A percentile compares a stretch with the other conserved stretches of the same genome.
Evolutionary conservation across 2,113 vertebrate species (phyloP).

Genomic region (Dicrurus megarhynchus): DNA sequence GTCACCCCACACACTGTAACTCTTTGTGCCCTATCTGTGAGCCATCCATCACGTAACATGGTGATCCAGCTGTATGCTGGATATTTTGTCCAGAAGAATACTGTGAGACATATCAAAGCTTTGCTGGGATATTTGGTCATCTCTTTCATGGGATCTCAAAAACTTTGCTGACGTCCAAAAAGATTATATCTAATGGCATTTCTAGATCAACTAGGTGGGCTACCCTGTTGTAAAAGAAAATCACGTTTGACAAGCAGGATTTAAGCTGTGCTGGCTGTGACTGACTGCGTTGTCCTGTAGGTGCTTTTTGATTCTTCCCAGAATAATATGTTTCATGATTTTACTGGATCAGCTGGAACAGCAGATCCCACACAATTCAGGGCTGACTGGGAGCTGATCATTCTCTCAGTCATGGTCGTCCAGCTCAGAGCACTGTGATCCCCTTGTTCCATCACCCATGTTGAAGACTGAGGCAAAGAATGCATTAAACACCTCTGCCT

Average conservation of each 20-base stretch:
- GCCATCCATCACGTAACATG: neutral
- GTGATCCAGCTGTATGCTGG: neutral
- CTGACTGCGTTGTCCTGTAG: neutral
- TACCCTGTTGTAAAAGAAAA: rapidly evolving
- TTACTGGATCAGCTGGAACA: neutral
- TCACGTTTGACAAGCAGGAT: neutral
- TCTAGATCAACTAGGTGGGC: neutral
- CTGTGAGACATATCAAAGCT: neutral
- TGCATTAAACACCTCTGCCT: neutral
- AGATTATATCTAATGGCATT: neutral
- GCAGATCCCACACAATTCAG: neutral
- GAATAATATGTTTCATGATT: neutral
- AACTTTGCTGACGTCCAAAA: neutral
- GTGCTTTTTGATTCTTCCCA: neutral
- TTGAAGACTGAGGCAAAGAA: neutral
- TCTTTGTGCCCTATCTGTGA: neutral
- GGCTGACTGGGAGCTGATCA: neutral
- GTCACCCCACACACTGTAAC: neutral
- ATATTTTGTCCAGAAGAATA: neutral
- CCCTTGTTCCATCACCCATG: neutral
- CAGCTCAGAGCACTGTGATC: neutral
- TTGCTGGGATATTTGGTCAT: neutral
- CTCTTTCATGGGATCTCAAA: neutral
- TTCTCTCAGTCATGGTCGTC: neutral
- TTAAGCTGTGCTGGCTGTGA: neutral